Base-by-base conservation (phyloP, 2,797 vertebrate species). In the Pelodytes ibericus region DNA sequence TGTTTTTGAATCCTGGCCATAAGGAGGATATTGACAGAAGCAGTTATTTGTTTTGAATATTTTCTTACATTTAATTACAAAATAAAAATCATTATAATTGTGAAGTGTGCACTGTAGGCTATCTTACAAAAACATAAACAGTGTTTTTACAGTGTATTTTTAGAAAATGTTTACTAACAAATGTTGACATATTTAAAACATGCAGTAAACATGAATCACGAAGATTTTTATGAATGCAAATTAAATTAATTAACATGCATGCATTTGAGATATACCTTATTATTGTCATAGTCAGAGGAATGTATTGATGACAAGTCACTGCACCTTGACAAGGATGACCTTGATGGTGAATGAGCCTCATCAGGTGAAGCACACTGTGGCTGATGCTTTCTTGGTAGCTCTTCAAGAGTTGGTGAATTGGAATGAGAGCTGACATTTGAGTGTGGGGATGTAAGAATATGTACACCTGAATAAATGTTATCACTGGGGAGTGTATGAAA, bases 301-400 rank as follows among this genome's bases (percentile, higher is more conserved):
- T 80, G 78, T 59, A 92, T 88, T 89, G 95, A 92, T 84, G 87
- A 89, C 86, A 86, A 80, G 70, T 88, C 84, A 82, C 88, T 90
- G 83, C 89, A 87, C 92, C 92, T 92, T 56, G 91, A 92, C 80
- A 92, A 88, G n/a, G 92, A 85, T 74, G 88, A 88, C 75, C 90
- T 88, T 61, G 91, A 89, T 81, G 92, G 89, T 75, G 88, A 60
- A 65, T 82, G 79, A 51, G 90, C 88, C 83, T 90, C 85, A 68
- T 87, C 86, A 49, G 93, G 89, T 61, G 93, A 90, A 1, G 85
- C 90, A 82, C 87, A 71, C 8, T 78, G 84, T 70, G 81, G 44
- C 64, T 72, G 0, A 0, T 58, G 53, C 61, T 83, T 80, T 49
- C 81, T 84, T 41, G 56, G 61, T 72, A 57, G 80, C 27, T 72